Base-by-base conservation (phyloP, 2,888 invertebrate species). In the Cryptus viduatorius region DNA sequence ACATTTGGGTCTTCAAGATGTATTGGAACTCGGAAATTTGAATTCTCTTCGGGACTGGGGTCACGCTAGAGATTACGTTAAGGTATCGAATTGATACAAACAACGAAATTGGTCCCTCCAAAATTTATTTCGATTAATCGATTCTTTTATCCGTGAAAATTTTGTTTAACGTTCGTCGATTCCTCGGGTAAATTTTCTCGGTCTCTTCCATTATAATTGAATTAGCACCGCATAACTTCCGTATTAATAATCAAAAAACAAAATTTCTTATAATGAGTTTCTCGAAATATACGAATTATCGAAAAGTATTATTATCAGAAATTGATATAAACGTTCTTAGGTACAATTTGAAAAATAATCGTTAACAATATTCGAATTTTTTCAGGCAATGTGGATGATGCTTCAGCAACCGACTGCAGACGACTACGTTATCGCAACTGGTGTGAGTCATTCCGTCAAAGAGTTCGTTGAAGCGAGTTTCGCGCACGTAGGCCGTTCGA, bases 371-470 rank as follows among this genome's bases (percentile, higher is more conserved):
- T 53, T 56, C 67, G 3, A 8, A 48, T 72, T 61, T 56, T 53
- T 56, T 31, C 92, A 98, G 97, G 99, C 99, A 0, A 99, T 99
- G 99, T 99, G 99, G 99, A 94, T 98, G 93, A 99, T 99, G 98
- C 95, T 99, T 16, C 99, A 99, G 93, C 97, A 97, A 92, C 96
- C 98, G 0, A 94, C 94, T 48, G 97, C 99, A 0, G 98, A 99
- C 73, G 99, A 99, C 94, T 99, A 97, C 95, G 99, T 99, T 4
- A 98, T 99, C 89, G 98, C 99, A 4, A 99, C 99, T 0, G 99
- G 99, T 0, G 97, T 98, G 93, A 96, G 97, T 14, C 98, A 98
- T 94, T 99, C 98, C 93, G 99, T 99, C 0, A 95, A 98, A 12
- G 98, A 99, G 94, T 99, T 99, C 94, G 98, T 99, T 0, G 98